Conservation (phyloP, 1,140 invertebrate species). For the Atta colombica region DNA sequence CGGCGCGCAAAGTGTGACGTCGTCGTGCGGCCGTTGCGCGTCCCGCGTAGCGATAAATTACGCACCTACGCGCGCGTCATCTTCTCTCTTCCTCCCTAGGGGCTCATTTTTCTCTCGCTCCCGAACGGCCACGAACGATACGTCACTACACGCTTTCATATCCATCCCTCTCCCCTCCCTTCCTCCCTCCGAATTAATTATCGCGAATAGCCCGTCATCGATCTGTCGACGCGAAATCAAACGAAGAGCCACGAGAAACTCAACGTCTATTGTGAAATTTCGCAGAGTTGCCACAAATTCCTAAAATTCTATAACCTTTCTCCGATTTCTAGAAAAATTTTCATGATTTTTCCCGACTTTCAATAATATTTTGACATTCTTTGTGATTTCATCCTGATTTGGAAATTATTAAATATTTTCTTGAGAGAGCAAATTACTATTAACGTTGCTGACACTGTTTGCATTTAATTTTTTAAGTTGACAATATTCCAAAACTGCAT, state of each 20-base stretch:
- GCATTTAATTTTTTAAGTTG: too few relatives aligned
- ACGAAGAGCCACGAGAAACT: not conserved
- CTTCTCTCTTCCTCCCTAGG: not conserved
- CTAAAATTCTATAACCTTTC: too few relatives aligned
- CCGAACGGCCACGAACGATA: not conserved
- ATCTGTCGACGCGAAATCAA: slow-evolving; percentile 2
- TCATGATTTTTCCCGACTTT: too few relatives aligned
- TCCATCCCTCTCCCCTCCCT: not conserved
- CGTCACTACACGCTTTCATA: not conserved
- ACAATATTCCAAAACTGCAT: too few relatives aligned
- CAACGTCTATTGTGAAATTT: too few relatives aligned
- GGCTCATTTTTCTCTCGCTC: not conserved
- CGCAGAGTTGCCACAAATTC: too few relatives aligned
- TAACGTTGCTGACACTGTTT: too few relatives aligned
- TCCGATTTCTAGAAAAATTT: too few relatives aligned
- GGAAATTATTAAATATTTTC: too few relatives aligned
- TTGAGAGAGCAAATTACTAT: too few relatives aligned
- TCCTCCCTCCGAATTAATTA: not conserved
- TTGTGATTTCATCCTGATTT: too few relatives aligned
- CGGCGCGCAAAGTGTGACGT: slow-evolving; percentile 61
- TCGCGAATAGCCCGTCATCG: not conserved
- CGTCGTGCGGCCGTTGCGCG: not conserved
- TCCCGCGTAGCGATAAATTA: slow-evolving; percentile 70
- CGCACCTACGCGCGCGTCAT: slow-evolving; percentile 53
- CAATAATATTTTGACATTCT: too few relatives aligned